phyloP scores from a whole-genome alignment of 2,113 vertebrate species.

The Mormoops blainvillei region DNA sequence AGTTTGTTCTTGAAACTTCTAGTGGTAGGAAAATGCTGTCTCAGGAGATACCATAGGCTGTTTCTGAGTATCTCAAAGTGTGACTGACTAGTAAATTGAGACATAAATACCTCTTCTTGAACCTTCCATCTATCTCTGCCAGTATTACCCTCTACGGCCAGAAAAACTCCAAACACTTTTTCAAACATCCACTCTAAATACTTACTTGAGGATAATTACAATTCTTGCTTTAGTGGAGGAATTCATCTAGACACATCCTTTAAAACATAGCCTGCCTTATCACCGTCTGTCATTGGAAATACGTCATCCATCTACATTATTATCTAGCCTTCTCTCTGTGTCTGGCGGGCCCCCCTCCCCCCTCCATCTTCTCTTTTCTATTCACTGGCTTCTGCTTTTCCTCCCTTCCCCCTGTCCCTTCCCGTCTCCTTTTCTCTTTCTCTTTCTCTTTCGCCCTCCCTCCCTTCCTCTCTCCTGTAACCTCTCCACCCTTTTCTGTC shows the following conservation, averaged over 20 bases:
- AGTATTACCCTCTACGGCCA: neutral
- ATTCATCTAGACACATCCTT: neutral
- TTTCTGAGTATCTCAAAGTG: neutral
- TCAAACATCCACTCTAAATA: neutral
- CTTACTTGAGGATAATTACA: neutral
- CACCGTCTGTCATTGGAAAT: neutral
- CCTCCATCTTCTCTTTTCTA: neutral
- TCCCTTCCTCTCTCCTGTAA: neutral
- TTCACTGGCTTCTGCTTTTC: neutral
- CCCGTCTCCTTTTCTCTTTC: no score
- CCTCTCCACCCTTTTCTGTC: neutral
- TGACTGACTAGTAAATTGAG: neutral
- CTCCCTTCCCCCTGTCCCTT: no score
- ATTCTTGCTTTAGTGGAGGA: neutral
- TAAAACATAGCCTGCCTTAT: neutral
- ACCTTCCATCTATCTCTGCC: neutral
- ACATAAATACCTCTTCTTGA: neutral
- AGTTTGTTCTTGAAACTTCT: neutral
- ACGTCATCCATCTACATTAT: neutral
- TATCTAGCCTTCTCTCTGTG: neutral
- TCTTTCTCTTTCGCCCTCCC: neutral
- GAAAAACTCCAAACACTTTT: neutral
- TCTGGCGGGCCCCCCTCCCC: no score
- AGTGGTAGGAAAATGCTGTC: neutral
- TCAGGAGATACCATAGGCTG: neutral